These are phyloP conservation scores for Steinernema carpocapsae DNA, from an alignment of 2,888 invertebrate species.

Conservation along the genomic window DNA sequence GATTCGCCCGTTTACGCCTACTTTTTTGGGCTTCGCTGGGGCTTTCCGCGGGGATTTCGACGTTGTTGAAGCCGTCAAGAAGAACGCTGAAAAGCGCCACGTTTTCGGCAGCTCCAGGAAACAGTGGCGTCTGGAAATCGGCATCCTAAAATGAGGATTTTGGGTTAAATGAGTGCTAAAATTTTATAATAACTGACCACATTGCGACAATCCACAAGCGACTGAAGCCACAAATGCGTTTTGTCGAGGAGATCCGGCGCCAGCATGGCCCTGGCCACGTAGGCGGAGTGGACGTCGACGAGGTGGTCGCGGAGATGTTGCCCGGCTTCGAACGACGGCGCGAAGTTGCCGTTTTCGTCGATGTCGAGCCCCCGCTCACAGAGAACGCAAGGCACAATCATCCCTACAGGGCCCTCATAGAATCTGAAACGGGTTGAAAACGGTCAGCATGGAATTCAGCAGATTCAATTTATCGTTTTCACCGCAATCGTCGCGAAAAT, in stretches of 20 bases:
- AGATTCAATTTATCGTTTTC: no score
- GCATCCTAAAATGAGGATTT: no score
- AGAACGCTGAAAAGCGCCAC: slow-evolving; percentile 12
- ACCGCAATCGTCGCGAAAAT: no score
- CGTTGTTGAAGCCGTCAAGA: slow-evolving; percentile 3
- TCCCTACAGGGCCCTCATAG: neutral
- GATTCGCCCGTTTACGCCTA: neutral
- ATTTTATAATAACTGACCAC: neutral
- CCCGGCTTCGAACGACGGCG: slow-evolving; percentile 10
- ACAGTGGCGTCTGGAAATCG: no score
- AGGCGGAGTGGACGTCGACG: slow-evolving; percentile 23
- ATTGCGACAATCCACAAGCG: slow-evolving; percentile 8
- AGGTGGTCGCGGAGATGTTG: slow-evolving; percentile 30
- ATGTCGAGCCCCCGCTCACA: no score
- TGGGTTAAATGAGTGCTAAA: no score
- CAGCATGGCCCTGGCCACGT: slow-evolving; percentile 33
- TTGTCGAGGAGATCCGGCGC: slow-evolving; percentile 19
- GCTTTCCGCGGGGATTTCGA: neutral
- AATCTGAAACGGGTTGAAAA: neutral
- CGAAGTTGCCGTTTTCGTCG: slow-evolving; percentile 21
- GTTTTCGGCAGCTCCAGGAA: no score
- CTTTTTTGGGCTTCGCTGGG: neutral
- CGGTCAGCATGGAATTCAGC: no score
- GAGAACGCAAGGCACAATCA: no score
- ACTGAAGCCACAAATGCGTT: slow-evolving; percentile 17